phyloP scores from a whole-genome alignment of 2,113 vertebrate genomes.

The Colinus virginianus region DNA sequence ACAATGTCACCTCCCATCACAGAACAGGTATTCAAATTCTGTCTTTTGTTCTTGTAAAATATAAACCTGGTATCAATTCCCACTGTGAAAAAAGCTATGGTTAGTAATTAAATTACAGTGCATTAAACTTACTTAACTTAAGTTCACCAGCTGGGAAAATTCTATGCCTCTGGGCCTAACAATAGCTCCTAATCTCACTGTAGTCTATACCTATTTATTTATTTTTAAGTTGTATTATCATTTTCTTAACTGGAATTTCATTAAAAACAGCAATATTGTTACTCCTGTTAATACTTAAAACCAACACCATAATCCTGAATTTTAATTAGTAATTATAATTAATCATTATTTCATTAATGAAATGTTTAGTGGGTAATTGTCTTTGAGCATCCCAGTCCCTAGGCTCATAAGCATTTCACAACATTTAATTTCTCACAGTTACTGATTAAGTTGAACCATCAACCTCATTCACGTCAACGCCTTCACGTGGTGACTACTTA shows the following conservation, averaged over 20 bases:
- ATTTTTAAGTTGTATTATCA: constrained; percentile 65
- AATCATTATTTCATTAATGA: constrained; percentile 88
- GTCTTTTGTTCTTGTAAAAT: constrained; percentile 68
- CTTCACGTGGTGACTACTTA: not conserved
- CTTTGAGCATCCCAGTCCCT: constrained; percentile 81
- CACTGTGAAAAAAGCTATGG: constrained; percentile 71
- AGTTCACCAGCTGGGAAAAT: constrained; percentile 79
- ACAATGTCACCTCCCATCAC: constrained; percentile 33
- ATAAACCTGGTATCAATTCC: constrained; percentile 74
- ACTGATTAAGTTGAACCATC: constrained; percentile 68
- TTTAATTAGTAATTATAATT: constrained; percentile 89
- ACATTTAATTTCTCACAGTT: constrained; percentile 69
- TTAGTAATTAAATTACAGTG: constrained; percentile 85
- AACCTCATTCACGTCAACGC: constrained; percentile 57
- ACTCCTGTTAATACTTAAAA: constrained; percentile 82
- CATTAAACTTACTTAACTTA: constrained; percentile 84
- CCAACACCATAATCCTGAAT: constrained; percentile 84
- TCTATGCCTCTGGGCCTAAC: constrained; percentile 77
- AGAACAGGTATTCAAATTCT: constrained; percentile 52
- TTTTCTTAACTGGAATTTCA: constrained; percentile 81
- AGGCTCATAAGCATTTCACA: constrained; percentile 77
- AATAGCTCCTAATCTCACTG: constrained; percentile 77
- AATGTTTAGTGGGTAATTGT: constrained; percentile 86
- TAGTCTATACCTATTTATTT: constrained; percentile 63
- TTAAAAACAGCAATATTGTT: constrained; percentile 85